A percentile compares a stretch with the other conserved stretches of the same genome.
These are phyloP conservation scores for Scopus umbretta DNA, from an alignment of 2,113 vertebrate genomes.

Conservation along the genomic window DNA sequence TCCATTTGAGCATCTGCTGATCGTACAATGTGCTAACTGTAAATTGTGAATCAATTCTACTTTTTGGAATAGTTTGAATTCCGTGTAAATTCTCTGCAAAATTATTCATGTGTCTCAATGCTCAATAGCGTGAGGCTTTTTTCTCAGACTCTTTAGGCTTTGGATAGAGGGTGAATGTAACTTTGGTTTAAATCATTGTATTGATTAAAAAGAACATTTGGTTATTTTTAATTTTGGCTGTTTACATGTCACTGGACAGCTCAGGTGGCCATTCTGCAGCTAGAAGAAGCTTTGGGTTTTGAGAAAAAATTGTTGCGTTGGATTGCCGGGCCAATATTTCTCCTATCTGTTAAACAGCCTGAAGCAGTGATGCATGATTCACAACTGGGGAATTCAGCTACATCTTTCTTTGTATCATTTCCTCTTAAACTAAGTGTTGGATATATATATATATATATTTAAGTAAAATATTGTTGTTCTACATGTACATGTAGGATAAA, in stretches of 20 bases:
- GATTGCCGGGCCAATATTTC: background rate
- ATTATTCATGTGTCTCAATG: background rate
- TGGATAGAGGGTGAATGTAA: background rate
- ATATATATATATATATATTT: background rate
- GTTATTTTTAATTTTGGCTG: background rate
- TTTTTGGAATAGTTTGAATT: background rate
- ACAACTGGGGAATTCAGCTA: background rate
- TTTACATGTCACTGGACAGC: background rate
- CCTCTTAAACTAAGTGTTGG: background rate
- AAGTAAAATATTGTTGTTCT: background rate
- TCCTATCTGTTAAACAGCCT: background rate
- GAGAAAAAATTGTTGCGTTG: background rate
- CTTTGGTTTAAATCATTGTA: background rate
- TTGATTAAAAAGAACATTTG: background rate
- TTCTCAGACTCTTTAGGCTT: background rate
- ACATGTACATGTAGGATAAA: background rate
- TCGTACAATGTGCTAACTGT: background rate
- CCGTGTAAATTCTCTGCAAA: background rate
- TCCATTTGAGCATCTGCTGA: background rate
- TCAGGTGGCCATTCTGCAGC: background rate
- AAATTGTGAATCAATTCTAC: slow-evolving; percentile 33
- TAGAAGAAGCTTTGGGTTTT: rapidly evolving
- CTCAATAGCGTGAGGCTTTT: background rate
- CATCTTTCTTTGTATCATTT: background rate
- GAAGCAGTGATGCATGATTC: background rate